Conservation (phyloP, 2,888 invertebrate species). For the Blastobasis adustella region DNA sequence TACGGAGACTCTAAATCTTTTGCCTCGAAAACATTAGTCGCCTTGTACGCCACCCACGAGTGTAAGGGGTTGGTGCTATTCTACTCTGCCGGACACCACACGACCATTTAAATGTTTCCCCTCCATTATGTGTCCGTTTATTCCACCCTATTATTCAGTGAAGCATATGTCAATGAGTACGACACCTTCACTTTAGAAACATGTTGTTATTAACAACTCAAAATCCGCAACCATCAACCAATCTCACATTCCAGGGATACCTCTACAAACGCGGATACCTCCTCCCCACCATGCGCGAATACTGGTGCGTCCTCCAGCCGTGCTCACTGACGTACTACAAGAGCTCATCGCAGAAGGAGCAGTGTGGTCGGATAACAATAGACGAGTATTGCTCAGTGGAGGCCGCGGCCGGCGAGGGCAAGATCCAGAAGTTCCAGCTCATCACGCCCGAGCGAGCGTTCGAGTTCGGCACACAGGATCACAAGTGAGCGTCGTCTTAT, state of each 20-base stretch:
- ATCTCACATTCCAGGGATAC: conserved; percentile 73
- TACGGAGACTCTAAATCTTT: no score
- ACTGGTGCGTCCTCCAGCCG: conserved; percentile 87
- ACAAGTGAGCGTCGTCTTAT: conserved; percentile 65
- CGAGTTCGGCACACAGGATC: conserved; percentile 83
- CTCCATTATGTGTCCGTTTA: no score
- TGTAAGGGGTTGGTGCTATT: no score
- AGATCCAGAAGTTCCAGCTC: conserved; percentile 77
- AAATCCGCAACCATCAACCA: no score
- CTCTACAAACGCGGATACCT: conserved; percentile 84
- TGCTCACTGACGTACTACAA: conserved; percentile 84
- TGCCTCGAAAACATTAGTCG: no score
- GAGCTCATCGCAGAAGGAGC: conserved; percentile 78
- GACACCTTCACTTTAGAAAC: no score
- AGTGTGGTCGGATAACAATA: conserved; percentile 79
- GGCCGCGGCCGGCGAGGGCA: conserved; percentile 71
- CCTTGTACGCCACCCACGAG: no score
- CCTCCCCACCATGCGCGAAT: conserved; percentile 84
- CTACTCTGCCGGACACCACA: no score
- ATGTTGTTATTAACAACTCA: no score
- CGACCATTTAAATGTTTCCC: no score
- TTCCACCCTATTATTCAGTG: no score
- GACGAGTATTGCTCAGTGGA: conserved; percentile 80
- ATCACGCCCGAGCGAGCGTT: conserved; percentile 82
- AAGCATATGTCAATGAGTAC: no score